A percentile compares a stretch with the other conserved stretches of the same genome.
Evolutionary conservation across 2,797 vertebrate genomes (phyloP).

Genomic region (Anabas testudineus): DNA sequence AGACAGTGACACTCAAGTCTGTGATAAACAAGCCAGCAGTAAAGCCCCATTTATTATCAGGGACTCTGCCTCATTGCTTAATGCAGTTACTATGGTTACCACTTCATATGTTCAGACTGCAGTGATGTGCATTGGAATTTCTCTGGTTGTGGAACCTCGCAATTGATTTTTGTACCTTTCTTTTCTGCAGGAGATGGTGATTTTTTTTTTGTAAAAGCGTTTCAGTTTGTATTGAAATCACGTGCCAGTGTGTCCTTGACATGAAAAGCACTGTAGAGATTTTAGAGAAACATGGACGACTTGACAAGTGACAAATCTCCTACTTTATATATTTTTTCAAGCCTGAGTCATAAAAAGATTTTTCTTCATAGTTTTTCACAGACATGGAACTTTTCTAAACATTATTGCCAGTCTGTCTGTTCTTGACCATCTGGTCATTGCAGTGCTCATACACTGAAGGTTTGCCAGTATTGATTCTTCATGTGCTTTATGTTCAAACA

Average conservation of each 20-base stretch:
- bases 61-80: background rate
- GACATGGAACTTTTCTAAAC: background rate
- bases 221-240: no score
- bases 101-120: slow-evolving; percentile 17
- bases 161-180: background rate
- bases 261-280: no score
- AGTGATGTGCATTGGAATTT: slow-evolving; percentile 37
- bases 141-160: background rate
- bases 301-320: no score
- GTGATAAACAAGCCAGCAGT: slow-evolving; percentile 3
- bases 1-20: background rate
- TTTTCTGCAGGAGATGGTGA: background rate
- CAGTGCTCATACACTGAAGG: background rate
- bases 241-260: no score
- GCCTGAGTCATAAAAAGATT: no score
- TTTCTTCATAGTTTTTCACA: no score
- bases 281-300: no score
- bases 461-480: background rate
- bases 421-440: background rate
- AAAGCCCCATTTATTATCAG: slow-evolving; percentile 21
- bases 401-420: background rate
- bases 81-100: slow-evolving; percentile 69
- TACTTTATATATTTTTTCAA: background rate
- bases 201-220: slow-evolving; percentile 14
- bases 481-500: background rate